Evolutionary conservation across 2,113 vertebrate species (phyloP).

Genomic region (Chloebia gouldiae): DNA sequence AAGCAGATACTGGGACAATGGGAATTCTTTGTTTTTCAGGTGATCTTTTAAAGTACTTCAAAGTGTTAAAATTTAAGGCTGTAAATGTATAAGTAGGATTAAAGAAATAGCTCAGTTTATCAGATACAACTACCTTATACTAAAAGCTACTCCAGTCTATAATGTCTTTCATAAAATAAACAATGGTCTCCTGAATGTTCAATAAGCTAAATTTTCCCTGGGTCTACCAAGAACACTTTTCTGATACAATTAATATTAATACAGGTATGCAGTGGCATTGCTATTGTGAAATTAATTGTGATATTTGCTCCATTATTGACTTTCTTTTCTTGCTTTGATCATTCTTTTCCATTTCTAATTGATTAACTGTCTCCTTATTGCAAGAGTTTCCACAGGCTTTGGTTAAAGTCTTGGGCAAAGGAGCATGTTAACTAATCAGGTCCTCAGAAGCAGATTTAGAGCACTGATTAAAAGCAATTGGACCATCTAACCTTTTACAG

Average conservation of each 20-base stretch:
- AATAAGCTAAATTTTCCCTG: neutral
- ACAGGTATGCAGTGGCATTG: neutral
- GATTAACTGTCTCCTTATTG: neutral
- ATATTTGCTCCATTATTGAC: neutral
- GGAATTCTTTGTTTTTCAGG: neutral
- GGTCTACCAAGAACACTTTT: neutral
- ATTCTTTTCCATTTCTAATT: neutral
- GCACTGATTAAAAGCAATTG: neutral
- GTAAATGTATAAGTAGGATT: neutral
- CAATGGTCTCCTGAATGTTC: neutral
- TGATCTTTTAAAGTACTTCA: neutral
- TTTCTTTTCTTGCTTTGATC: neutral
- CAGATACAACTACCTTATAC: neutral
- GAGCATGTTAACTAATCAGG: neutral
- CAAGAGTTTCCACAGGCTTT: neutral
- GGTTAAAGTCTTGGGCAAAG: neutral
- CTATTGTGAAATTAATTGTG: neutral
- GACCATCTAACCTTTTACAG: neutral
- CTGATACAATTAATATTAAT: neutral
- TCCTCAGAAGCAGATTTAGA: neutral
- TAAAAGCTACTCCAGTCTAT: neutral
- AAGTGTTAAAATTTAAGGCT: neutral
- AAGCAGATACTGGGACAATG: accelerated
- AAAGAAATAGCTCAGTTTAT: neutral
- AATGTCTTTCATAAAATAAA: neutral